Base-by-base conservation (phyloP, 2,113 vertebrate genomes). In the Scytalopus superciliaris region DNA sequence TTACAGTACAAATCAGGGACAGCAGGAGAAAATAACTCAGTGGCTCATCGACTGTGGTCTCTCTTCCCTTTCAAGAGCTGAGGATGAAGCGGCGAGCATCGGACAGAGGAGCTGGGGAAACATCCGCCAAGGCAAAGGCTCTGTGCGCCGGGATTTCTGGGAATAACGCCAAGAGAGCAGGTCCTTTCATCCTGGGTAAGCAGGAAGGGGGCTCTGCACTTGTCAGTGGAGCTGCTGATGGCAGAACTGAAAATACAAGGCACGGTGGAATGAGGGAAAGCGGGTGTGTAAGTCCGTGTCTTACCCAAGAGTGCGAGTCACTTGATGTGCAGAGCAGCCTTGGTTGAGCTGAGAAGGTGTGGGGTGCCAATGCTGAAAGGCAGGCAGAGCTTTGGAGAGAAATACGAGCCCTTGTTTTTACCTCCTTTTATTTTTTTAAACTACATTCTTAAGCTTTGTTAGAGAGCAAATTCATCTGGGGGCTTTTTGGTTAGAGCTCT, bases 1-100 rank as follows among this genome's bases (percentile, higher is more conserved):
- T 90, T 49, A 35, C 69, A 76, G 64, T 5, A 11, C 4, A 28
- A 60, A 81, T 12, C 39, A 40, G 73, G 33, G 47, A 11, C 27
- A 42, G n/a, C 12, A 5, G 28, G 19, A 95, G 87, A 40, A 89
- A 42, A 49, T 18, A 37, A 22, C 37, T 47, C 19, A 0, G 69
- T 67, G 88, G 74, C 93, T 98, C 77, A 96, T 57, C 40, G 56
- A 5, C 7, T 75, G 53, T 89, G 79, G 27, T 97, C 69, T 93
- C 62, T 76, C 87, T 85, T 97, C 70, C 94, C 87, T 97, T 31
- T 73, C 73, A 86, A 99, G 98, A 98, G 98, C 98, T 97, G 35
- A 99, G 98, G 97, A 99, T 99, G 99, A 99, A 99, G 98, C 99
- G 99, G 94, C 99, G 99, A 98, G 98, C 98, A 84, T 98, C 98